Evolutionary conservation across 92 coral and sea anemone genomes (phyloP), one percentile per base, ranked within the genome.

Genomic region (Pocillopora meandrina): DNA sequence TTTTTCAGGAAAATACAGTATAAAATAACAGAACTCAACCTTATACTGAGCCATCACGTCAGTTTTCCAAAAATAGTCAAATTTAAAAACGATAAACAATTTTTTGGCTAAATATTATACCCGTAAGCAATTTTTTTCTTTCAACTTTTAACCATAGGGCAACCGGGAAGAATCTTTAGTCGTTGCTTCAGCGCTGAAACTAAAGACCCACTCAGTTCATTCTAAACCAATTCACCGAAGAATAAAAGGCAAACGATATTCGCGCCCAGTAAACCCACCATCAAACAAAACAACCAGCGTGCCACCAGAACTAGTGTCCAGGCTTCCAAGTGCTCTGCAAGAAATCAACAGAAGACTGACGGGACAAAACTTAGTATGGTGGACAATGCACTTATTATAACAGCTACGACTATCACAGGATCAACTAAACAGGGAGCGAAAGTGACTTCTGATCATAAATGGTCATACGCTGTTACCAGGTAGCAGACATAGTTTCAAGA

Each of bases 301-400:
- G 68, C 91, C 88, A 12, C 88, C 91, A 11, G 88, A 83, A 79
- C 78, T 88, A 34, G 83, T 71, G 75, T 80, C 89, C 47, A 89
- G 91, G 58, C 61, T 89, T 58, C 85, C 91, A 19, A 78, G 73
- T 59, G 91, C 91, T 84, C 77, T 89, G 70, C 85, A 74, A 52
- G 91, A 89, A 74, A 89, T 89, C 57, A 89, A 89, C 85, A 75
- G 89, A 84, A 78, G 85, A 61, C 33, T 89, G 34, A 69, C 78
- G 16, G 88, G 88, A 62, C 91, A 89, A 71, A 89, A 79, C 70
- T 2, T 89, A 33, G 5, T 84, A 70, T 89, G 91, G 91, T 83
- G 86, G 86, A 83, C 65, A 15, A 72, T 72, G 86, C 77, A 82
- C 52, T 62, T 82, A 17, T 71, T 72, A 18, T 82, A 74, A 55